Base-by-base conservation (phyloP, 2,797 vertebrate species). In the Urocyon cinereoargenteus region DNA sequence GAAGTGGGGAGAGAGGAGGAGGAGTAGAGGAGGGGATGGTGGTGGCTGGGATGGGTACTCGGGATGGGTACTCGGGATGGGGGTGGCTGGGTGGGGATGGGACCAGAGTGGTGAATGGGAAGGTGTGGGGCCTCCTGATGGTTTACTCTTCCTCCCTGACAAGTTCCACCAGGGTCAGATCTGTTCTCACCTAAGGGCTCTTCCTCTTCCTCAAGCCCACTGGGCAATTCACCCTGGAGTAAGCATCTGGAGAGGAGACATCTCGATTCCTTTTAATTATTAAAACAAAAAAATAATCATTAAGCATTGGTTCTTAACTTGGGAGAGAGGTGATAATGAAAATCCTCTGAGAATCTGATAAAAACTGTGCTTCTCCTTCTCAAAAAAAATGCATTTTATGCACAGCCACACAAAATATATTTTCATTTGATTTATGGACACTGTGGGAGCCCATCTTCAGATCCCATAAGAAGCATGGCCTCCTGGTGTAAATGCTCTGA, bases 361-460 rank as follows among this genome's bases (percentile, higher is more conserved):
- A 86, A 93, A 92, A 36, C 6, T 89, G 4, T 49, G n/a, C 18
- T 78, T 40, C 5, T 3, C 18, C 26, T 73, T 97, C 62, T 90
- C 16, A 34, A 88, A 92, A 85, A 26, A 59, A 24, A n/a, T 59
- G 16, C 51, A 26, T 26, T 68, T 92, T 84, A 68, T 59, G 57
- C 53, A 72, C 6, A 94, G 64, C 34, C 70, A 59, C 53, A 83
- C 26, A 45, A 96, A 95, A 86, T 2, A 36, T 66, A 66, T 96
- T 95, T 95, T 61, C 82, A 14, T 40, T 87, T 90, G 92, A 92
- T 90, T 95, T 92, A 75, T 83, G 87, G 57, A 78, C 36, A 57
- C 10, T 3, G 4, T 70, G 70, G 62, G 12, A 85, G 18, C 26
- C 55, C 21, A 49, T 82, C 31, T 81, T 59, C 78, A 45, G 72